Conservation (phyloP, 2,113 vertebrate genomes). For the Barnardius zonarius region DNA sequence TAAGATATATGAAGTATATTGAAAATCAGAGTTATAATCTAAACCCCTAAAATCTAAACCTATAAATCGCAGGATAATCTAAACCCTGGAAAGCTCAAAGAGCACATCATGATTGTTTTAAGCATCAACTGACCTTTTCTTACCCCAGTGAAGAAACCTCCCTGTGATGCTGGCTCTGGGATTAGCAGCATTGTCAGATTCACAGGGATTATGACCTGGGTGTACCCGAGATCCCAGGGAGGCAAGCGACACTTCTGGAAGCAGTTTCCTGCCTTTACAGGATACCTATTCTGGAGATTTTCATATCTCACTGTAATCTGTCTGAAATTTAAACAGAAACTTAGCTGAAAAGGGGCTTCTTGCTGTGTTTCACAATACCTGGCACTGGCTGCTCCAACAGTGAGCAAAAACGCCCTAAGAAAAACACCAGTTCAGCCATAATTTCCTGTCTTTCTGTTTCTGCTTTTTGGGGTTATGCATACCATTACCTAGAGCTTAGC, state of each 20-base stretch:
- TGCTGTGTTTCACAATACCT: conserved; percentile 65
- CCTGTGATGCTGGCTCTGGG: not conserved
- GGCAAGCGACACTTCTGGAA: not conserved
- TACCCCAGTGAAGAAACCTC: not conserved
- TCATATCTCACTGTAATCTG: conserved; percentile 40
- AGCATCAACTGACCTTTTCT: not conserved
- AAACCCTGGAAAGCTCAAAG: not conserved
- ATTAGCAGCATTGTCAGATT: not conserved
- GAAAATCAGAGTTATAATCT: not conserved
- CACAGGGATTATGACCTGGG: not conserved
- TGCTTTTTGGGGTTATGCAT: conserved; percentile 60
- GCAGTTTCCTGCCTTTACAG: conserved; percentile 23
- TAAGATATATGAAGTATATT: not conserved
- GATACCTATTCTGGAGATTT: conserved; percentile 29
- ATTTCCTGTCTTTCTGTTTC: conserved; percentile 73
- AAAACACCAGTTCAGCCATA: conserved; percentile 71
- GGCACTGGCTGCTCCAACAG: conserved; percentile 58
- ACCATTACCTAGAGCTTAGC: conserved; percentile 61
- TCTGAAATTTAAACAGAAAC: conserved; percentile 49
- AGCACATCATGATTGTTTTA: not conserved
- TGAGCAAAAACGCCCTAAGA: conserved; percentile 61
- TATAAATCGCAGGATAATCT: not conserved
- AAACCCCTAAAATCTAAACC: not conserved
- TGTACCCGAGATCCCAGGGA: not conserved
- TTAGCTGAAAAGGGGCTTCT: conserved; percentile 47